Conservation (phyloP, 2,888 invertebrate species). For the Agriopis marginaria region DNA sequence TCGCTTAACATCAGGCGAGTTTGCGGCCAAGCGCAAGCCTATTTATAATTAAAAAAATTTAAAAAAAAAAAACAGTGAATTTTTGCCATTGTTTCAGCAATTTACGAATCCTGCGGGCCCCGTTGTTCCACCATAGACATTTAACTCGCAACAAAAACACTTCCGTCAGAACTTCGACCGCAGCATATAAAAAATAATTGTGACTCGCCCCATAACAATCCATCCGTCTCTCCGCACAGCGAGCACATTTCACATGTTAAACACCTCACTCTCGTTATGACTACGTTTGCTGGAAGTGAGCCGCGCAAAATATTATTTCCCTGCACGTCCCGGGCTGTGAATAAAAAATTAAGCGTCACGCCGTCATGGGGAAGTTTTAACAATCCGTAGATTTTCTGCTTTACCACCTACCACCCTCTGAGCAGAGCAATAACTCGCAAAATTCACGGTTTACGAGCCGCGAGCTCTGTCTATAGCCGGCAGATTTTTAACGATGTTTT, state of each 20-base stretch:
- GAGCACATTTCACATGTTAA: conserved; percentile 25
- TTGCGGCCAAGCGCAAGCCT: too few relatives aligned
- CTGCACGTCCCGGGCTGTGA: conserved; percentile 25
- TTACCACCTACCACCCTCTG: conserved; percentile 33
- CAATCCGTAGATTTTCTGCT: conserved; percentile 38
- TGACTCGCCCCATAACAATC: conserved; percentile 16
- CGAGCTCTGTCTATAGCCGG: conserved; percentile 33
- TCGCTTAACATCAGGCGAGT: too few relatives aligned
- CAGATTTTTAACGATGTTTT: conserved; percentile 41
- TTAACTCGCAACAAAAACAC: conserved; percentile 14
- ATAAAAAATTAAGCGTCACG: conserved; percentile 45
- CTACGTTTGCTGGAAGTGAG: conserved; percentile 15
- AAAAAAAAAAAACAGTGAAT: too few relatives aligned
- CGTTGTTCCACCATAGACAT: conserved; percentile 17
- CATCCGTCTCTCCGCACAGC: conserved; percentile 15
- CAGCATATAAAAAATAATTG: conserved; percentile 33
- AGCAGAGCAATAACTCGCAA: conserved; percentile 39
- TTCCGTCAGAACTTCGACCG: conserved; percentile 12
- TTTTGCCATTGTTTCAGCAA: conserved; percentile 4
- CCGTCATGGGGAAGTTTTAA: conserved; percentile 37
- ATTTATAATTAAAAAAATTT: too few relatives aligned
- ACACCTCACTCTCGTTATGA: conserved; percentile 22
- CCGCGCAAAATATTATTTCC: conserved; percentile 14
- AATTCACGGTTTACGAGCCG: conserved; percentile 45
- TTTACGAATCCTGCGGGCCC: background rate